phyloP scores from a whole-genome alignment of 2,888 invertebrate genomes.

The Therioaphis trifolii region DNA sequence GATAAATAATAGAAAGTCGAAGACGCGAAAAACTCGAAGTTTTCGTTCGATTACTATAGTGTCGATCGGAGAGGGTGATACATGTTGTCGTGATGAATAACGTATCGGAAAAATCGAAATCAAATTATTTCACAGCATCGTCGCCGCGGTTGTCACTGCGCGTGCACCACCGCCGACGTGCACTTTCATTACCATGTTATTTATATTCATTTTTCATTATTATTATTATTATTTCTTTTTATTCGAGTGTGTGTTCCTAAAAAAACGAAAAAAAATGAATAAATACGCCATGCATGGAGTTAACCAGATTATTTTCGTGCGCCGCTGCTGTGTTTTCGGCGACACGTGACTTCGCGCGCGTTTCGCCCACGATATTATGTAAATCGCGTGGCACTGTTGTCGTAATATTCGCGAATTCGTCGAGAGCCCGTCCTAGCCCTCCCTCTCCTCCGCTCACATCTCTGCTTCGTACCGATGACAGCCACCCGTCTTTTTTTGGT shows the following conservation, averaged over 20 bases:
- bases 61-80: too few species aligned
- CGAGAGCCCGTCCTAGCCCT: not conserved
- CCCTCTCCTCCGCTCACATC: too few species aligned
- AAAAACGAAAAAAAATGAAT: not conserved
- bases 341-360: slow-evolving; percentile 53
- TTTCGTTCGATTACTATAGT: too few species aligned
- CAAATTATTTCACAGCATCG: not conserved
- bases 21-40: too few species aligned
- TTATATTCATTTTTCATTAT: slow-evolving; percentile 28
- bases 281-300: not conserved
- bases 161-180: not conserved
- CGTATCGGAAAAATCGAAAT: not conserved
- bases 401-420: slow-evolving; percentile 29
- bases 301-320: slow-evolving; percentile 33
- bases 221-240: too few species aligned
- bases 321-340: not conserved
- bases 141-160: not conserved
- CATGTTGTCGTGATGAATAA: too few species aligned
- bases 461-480: slow-evolving; percentile 11
- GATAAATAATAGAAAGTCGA: too few species aligned
- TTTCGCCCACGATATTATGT: slow-evolving; percentile 49
- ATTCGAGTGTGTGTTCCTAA: not conserved
- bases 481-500: slow-evolving; percentile 38
- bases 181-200: slow-evolving; percentile 40
- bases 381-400: slow-evolving; percentile 4